Evolutionary conservation across 2,797 vertebrate species (phyloP).

Genomic region (Periophthalmus magnuspinnatus): DNA sequence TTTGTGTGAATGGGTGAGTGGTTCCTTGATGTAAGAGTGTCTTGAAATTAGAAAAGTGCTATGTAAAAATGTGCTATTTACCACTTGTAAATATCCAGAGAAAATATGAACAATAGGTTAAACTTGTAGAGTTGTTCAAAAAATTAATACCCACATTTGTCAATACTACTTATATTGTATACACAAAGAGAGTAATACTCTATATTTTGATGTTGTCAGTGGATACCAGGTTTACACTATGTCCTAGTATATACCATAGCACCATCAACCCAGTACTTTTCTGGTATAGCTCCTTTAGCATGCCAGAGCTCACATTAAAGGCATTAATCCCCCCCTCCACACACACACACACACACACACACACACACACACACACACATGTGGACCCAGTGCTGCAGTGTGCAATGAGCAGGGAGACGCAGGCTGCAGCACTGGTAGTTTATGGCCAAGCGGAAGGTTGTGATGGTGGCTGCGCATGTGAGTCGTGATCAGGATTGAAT

Average conservation of each 20-base stretch:
- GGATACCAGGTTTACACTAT: not conserved
- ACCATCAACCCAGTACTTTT: not conserved
- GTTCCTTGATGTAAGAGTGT: no score
- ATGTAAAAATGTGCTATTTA: no score
- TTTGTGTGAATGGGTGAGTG: no score
- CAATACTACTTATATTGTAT: no score
- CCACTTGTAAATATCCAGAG: no score
- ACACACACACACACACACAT: no score
- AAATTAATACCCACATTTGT: no score
- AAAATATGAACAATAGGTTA: no score
- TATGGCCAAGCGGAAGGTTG: constrained; percentile 23
- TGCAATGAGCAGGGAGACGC: constrained; percentile 10
- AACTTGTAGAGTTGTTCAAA: no score
- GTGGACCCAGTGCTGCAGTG: constrained; percentile 28
- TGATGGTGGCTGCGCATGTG: constrained; percentile 32
- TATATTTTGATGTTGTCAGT: not conserved
- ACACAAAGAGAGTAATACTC: no score
- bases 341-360: no score
- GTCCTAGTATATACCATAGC: not conserved
- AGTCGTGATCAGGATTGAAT: constrained; percentile 34
- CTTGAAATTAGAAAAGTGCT: no score
- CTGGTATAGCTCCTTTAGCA: not conserved
- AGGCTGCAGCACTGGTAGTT: constrained; percentile 5
- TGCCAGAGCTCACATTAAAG: constrained; percentile 60
- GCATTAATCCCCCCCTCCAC: constrained; percentile 63